Percentiles rank a stretch among this genome's conserved stretches.
Conservation (phyloP, 2,888 invertebrate species). For the Cantharis rufa region DNA sequence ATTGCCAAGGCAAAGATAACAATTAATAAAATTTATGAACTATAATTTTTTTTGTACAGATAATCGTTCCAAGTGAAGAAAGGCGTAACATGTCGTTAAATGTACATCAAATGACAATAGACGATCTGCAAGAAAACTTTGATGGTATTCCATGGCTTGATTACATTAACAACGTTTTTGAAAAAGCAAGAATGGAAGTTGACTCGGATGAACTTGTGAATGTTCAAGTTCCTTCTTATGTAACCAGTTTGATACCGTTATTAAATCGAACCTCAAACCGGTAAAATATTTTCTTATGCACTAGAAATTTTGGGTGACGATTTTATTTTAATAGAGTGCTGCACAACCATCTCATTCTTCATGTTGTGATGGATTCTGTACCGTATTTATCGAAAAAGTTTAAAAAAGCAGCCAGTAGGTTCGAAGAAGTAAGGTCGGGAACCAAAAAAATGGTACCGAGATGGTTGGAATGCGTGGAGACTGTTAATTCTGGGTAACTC, state of each 20-base stretch:
- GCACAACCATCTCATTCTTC: conserved; percentile 61
- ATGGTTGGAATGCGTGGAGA: conserved; percentile 17
- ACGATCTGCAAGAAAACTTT: conserved; percentile 74
- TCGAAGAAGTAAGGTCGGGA: conserved; percentile 1
- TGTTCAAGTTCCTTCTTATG: conserved; percentile 82
- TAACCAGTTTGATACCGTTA: conserved; percentile 70
- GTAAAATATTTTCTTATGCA: conserved; percentile 34
- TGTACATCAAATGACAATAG: conserved; percentile 89
- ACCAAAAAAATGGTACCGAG: background rate
- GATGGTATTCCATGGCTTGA: conserved; percentile 79
- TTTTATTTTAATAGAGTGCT: conserved; percentile 47
- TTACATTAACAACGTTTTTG: conserved; percentile 81
- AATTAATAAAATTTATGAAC: background rate
- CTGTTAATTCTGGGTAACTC: background rate
- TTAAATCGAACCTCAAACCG: conserved; percentile 60
- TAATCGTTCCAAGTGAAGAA: conserved; percentile 85
- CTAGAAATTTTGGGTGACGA: background rate
- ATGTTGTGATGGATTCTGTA: conserved; percentile 50
- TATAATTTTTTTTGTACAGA: conserved; percentile 58
- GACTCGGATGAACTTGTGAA: conserved; percentile 75
- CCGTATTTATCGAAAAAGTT: conserved; percentile 23
- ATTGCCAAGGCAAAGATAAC: conserved; percentile 78
- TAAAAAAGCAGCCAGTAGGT: conserved; percentile 12
- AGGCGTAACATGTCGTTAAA: conserved; percentile 85
- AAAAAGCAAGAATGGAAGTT: conserved; percentile 61